Percentiles rank a stretch among this genome's conserved stretches.
Conservation (phyloP, 2,797 vertebrate genomes). For the Urocyon cinereoargenteus region DNA sequence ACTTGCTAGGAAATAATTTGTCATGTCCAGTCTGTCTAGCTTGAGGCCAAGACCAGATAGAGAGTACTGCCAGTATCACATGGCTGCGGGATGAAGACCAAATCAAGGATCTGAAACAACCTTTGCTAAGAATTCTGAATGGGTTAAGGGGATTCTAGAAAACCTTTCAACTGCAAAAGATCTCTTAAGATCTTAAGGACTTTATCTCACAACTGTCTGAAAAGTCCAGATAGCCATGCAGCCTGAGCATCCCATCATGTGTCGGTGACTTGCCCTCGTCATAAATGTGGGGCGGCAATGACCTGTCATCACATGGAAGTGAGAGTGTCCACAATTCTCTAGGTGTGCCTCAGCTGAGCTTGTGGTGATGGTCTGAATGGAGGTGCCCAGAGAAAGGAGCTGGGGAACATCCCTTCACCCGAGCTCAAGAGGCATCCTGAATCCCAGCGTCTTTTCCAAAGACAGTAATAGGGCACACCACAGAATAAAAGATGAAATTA, state of each 20-base stretch:
- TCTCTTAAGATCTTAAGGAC: neutral
- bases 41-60: neutral
- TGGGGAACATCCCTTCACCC: neutral
- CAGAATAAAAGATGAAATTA: neutral
- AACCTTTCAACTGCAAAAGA: neutral
- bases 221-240: neutral
- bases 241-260: neutral
- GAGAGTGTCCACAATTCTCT: neutral
- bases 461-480: neutral
- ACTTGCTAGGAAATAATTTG: neutral
- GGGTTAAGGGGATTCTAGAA: neutral
- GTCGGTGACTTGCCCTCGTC: neutral
- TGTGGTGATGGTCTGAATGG: neutral
- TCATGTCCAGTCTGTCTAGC: neutral
- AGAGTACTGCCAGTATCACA: rapidly evolving
- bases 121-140: neutral
- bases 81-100: neutral
- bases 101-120: neutral
- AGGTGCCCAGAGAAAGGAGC: neutral
- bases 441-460: neutral
- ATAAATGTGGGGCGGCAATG: neutral
- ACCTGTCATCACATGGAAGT: neutral
- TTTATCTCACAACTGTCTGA: neutral
- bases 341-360: neutral
- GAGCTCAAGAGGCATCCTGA: neutral